phyloP scores from a whole-genome alignment of 2,797 vertebrate genomes.

The Menidia menidia region DNA sequence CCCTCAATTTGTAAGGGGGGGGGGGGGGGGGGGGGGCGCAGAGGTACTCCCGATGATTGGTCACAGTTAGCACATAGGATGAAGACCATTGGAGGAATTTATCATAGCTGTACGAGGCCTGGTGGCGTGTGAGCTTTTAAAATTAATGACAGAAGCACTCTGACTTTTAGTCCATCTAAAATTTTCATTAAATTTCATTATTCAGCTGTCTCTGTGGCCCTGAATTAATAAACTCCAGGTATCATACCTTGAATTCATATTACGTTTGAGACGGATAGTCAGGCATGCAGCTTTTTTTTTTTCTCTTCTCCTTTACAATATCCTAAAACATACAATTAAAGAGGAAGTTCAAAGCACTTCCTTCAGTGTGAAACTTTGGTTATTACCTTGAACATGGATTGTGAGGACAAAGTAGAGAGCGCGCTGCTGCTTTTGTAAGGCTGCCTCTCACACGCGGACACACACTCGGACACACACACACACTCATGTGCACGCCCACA shows the following conservation, averaged over 20 bases:
- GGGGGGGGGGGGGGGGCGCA: background rate
- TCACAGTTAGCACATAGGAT: constrained; percentile 37
- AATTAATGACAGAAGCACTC: constrained; percentile 80
- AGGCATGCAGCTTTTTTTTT: constrained; percentile 23
- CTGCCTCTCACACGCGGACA: too few relatives aligned
- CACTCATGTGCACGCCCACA: constrained; percentile 14
- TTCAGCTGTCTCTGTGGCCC: constrained; percentile 80
- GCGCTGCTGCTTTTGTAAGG: background rate
- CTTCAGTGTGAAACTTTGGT: constrained; percentile 31
- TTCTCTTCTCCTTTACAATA: constrained; percentile 34
- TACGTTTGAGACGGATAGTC: constrained; percentile 48
- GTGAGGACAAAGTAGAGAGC: constrained; percentile 26
- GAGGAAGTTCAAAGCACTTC: constrained; percentile 47
- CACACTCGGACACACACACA: background rate
- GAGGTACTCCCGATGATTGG: constrained; percentile 9
- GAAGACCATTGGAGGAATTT: constrained; percentile 58
- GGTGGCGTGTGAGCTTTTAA: constrained; percentile 76
- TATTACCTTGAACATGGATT: constrained; percentile 41
- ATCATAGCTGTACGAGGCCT: constrained; percentile 66
- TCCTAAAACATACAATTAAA: constrained; percentile 66
- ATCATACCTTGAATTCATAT: constrained; percentile 79
- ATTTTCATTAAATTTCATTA: constrained; percentile 83
- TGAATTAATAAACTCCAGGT: constrained; percentile 81
- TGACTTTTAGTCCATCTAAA: constrained; percentile 83
- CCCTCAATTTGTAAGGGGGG: constrained; percentile 27